Evolutionary conservation across 2,797 vertebrate species (phyloP).

Genomic region (Sebastes vulpes): DNA sequence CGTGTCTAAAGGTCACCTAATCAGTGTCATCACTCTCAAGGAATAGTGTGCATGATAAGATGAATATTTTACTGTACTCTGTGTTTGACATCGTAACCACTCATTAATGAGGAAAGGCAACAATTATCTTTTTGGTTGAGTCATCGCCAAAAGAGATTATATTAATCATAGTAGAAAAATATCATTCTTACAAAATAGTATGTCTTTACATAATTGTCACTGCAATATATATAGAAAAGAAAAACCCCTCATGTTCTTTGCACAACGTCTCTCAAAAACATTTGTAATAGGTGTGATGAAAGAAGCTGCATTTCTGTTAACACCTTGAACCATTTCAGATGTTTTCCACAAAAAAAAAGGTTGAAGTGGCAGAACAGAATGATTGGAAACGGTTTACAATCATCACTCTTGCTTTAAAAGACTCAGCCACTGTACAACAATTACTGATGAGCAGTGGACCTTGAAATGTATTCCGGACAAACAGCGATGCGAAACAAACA

Average conservation of each 20-base stretch:
- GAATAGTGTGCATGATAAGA: background rate
- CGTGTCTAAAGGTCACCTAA: background rate
- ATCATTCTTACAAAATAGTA: background rate
- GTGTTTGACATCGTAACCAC: background rate
- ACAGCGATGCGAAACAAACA: background rate
- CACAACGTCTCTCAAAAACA: background rate
- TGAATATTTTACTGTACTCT: background rate
- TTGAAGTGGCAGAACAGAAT: background rate
- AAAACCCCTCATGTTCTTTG: background rate
- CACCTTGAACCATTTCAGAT: background rate
- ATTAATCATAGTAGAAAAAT: background rate
- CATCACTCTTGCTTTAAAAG: background rate
- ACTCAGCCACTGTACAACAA: background rate
- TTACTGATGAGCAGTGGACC: background rate
- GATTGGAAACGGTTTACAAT: background rate
- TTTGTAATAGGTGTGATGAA: background rate
- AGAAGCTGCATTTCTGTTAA: background rate
- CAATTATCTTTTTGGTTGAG: background rate
- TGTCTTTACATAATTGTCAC: background rate
- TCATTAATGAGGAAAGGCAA: background rate
- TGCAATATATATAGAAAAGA: background rate
- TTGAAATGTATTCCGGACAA: background rate
- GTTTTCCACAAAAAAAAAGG: background rate
- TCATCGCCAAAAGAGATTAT: background rate
- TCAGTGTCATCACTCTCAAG: background rate